These are phyloP conservation scores for Aythya baeri DNA, from an alignment of 2,113 vertebrate genomes.

Conservation along the genomic window DNA sequence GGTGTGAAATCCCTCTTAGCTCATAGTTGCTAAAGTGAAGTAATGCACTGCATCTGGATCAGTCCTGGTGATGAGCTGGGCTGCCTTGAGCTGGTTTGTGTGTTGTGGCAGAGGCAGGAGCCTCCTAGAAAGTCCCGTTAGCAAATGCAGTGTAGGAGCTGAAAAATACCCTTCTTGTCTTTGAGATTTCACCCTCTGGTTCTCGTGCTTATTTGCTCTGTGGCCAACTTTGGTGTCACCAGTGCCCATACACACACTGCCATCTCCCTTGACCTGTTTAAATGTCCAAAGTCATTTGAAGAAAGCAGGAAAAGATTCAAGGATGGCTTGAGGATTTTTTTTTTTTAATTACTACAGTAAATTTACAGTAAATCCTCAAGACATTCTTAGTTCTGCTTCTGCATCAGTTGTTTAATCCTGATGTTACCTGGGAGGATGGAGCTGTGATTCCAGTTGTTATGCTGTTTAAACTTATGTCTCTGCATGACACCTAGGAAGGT, in stretches of 20 bases:
- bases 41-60: background rate
- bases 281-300: background rate
- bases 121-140: background rate
- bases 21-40: background rate
- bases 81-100: background rate
- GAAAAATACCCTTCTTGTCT: background rate
- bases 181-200: background rate
- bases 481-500: background rate
- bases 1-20: background rate
- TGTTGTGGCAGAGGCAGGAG: background rate
- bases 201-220: background rate
- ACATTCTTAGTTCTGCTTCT: background rate
- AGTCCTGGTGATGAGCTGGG: background rate
- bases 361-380: background rate
- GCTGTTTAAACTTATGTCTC: background rate
- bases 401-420: background rate
- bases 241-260: fast-evolving
- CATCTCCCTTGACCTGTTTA: background rate
- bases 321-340: background rate
- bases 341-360: background rate
- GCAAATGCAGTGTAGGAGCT: background rate
- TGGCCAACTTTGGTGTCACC: background rate
- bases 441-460: background rate
- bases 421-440: background rate
- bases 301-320: background rate